Base-by-base conservation (phyloP, 2,888 invertebrate species). In the Chloroclystis v-ata region DNA sequence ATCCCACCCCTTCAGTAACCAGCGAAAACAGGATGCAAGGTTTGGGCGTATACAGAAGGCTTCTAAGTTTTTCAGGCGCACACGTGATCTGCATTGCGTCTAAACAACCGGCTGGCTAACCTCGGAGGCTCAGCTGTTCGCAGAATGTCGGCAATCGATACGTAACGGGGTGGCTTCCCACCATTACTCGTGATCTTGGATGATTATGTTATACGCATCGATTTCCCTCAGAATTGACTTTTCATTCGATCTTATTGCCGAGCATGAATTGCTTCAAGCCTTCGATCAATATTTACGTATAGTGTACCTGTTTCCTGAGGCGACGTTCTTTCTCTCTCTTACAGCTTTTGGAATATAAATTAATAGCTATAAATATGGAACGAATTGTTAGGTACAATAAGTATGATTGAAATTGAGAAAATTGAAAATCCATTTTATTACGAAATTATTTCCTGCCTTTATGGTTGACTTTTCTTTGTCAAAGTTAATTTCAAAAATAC, bases 41-140 rank as follows among this genome's bases (percentile, higher is more conserved):
- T 55, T 51, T 66, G 85, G 83, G 84, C 84, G 84, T 80, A 66
- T 67, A 72, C 81, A 67, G 72, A 71, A 69, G 69, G 72, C 71
- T 68, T 69, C 73, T 71, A 49, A 72, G 75, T 69, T 71, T 76
- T 69, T 69, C 78, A 70, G 78, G 78, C 83, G 79, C 84, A 82
- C 86, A 86, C 85, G 86, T 85, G 84, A 86, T 83, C 86, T 85
- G 86, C 86, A 86, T 84, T 86, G 86, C 86, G 86, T 83, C 86
- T 85, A 84, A 84, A 85, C 83, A 85, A 79, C 76, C 81, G 84
- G 82, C 83, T 70, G 78, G 71, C 73, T 75, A 80, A 78, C 80
- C 82, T 81, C 79, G 65, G 65, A 68, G 57, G 63, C 65, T 82
- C 85, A 85, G 85, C 85, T 85, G 85, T 83, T 84, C 65, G 52